phyloP scores from a whole-genome alignment of 2,888 invertebrate genomes.

The Nowickia ferox region DNA sequence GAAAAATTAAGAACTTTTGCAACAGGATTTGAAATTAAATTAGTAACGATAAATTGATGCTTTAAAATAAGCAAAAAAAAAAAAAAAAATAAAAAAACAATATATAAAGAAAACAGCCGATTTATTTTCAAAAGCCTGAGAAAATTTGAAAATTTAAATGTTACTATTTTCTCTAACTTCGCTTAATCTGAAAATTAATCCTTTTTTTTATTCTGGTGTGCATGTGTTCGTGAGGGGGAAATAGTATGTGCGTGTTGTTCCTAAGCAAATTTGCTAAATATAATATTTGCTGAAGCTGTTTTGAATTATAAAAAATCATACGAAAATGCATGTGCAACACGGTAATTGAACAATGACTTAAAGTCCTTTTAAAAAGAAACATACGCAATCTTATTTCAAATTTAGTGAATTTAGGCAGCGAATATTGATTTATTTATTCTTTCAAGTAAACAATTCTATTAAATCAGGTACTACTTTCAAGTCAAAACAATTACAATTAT shows the following conservation, averaged over 20 bases:
- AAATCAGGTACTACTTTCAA: no score
- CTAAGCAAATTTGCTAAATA: slow-evolving; percentile 62
- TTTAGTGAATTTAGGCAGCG: no score
- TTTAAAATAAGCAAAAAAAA: background rate
- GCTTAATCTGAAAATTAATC: background rate
- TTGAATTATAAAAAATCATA: slow-evolving; percentile 62
- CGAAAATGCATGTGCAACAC: slow-evolving; percentile 8
- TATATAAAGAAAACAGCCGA: no score
- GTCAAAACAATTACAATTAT: no score
- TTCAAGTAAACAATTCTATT: no score
- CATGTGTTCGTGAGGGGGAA: background rate
- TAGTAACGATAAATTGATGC: background rate
- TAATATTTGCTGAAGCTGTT: slow-evolving; percentile 68
- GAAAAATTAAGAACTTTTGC: no score
- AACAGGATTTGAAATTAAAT: background rate
- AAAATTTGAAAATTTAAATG: background rate
- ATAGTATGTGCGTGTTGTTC: slow-evolving; percentile 30
- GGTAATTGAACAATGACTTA: slow-evolving; percentile 14
- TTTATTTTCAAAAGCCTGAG: background rate
- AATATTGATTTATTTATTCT: no score
- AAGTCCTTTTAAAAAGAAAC: background rate
- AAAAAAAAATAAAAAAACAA: no score
- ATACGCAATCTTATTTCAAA: no score
- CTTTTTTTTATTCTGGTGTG: background rate
- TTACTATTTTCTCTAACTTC: background rate